Evolutionary conservation across 30 jellyfish, hydroid and myxozoan genomes (phyloP).

Genomic region (Nemopilema nomurai): DNA sequence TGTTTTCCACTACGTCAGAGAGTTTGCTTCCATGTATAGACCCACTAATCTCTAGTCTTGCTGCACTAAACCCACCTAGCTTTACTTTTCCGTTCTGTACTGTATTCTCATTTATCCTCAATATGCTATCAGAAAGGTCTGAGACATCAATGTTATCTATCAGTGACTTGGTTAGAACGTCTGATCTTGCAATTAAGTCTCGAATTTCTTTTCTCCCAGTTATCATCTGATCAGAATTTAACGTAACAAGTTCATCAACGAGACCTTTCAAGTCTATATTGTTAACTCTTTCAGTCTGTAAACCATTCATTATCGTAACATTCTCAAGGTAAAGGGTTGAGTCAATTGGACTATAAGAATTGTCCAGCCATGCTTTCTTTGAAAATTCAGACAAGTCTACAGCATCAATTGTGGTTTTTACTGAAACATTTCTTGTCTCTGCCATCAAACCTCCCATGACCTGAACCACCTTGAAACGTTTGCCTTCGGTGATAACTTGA

Average conservation of each 20-base stretch:
- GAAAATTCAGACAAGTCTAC: conserved; percentile 60
- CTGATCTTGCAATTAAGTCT: neutral
- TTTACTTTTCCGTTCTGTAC: neutral
- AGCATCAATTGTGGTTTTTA: conserved; percentile 67
- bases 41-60: conserved; percentile 25
- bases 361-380: neutral
- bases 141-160: conserved; percentile 58
- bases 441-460: neutral
- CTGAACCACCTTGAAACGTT: conserved; percentile 3
- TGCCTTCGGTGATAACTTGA: conserved; percentile 63
- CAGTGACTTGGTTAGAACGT: conserved; percentile 49
- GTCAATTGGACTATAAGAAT: neutral
- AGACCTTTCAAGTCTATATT: conserved; percentile 51
- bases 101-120: conserved; percentile 19
- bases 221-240: conserved; percentile 55
- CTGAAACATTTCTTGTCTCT: conserved; percentile 17
- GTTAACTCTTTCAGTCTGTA: conserved; percentile 40
- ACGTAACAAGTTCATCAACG: conserved; percentile 62
- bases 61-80: conserved; percentile 1
- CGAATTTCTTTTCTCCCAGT: conserved; percentile 37
- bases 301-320: neutral
- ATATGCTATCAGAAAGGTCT: conserved; percentile 13
- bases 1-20: conserved; percentile 3
- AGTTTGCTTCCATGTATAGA: conserved; percentile 24
- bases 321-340: neutral